Evolutionary conservation across 2,888 invertebrate genomes (phyloP).

Genomic region (Ischnura elegans): DNA sequence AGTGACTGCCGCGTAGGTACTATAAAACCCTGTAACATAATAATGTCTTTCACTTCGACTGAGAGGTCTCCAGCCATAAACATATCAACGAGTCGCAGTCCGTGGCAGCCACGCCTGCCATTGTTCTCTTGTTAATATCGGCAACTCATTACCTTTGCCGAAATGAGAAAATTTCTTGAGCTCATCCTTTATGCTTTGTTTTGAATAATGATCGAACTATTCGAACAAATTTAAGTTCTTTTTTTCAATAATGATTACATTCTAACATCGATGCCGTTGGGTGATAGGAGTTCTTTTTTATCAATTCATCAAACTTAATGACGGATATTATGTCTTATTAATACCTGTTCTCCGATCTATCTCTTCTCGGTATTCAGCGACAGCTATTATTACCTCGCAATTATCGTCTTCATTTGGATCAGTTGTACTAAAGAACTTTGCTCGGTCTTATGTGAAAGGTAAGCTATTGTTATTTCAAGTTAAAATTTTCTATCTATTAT

Average conservation of each 20-base stretch:
- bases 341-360: not conserved
- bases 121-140: conserved; percentile 51
- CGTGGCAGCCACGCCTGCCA: conserved; percentile 50
- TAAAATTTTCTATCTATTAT: no score
- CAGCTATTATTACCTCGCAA: not conserved
- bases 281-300: not conserved
- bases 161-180: not conserved
- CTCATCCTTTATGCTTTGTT: not conserved
- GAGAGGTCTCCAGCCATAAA: conserved; percentile 49
- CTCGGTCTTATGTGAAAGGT: no score
- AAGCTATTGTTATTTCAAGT: no score
- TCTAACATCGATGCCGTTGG: not conserved
- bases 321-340: not conserved
- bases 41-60: conserved; percentile 33
- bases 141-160: conserved; percentile 34
- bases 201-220: not conserved
- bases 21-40: conserved; percentile 42
- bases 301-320: not conserved
- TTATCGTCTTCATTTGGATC: not conserved
- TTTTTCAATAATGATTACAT: not conserved
- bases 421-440: no score
- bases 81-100: conserved; percentile 42
- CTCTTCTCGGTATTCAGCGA: not conserved
- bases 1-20: conserved; percentile 2
- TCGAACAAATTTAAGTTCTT: not conserved